Conservation (phyloP, 2,797 vertebrate species). For the Alexandromys oeconomus region DNA sequence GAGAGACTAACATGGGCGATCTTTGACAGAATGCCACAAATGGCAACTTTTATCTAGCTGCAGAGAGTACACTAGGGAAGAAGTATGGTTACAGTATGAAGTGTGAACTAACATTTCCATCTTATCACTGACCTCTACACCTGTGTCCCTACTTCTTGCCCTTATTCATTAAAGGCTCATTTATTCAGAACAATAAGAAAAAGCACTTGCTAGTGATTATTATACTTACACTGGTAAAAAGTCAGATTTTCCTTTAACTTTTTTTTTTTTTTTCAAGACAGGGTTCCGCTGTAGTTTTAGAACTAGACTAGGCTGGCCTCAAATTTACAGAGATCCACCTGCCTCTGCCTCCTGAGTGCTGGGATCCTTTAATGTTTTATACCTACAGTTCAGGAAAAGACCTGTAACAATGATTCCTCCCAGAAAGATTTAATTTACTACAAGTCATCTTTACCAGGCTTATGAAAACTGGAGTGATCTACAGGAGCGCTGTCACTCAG, state of each 20-base stretch:
- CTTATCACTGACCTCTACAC: background rate
- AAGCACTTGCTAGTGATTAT: background rate
- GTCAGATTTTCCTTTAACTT: background rate
- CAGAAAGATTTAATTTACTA: background rate
- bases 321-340: too few species aligned
- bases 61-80: background rate
- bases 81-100: background rate
- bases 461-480: constrained; percentile 90
- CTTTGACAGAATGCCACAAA: background rate
- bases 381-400: constrained; percentile 15
- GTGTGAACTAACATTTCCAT: background rate
- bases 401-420: background rate
- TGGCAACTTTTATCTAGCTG: background rate
- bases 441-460: constrained; percentile 82
- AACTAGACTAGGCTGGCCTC: too few species aligned
- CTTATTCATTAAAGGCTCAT: constrained; percentile 4
- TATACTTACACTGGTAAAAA: background rate
- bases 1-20: background rate
- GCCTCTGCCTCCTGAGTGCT: too few species aligned
- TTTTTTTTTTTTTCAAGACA: too few species aligned
- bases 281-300: too few species aligned
- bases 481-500: constrained; percentile 91
- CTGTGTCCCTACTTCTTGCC: background rate
- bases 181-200: background rate
- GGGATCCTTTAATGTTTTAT: background rate